Evolutionary conservation across 2,113 vertebrate species (phyloP), one percentile per base, ranked within the genome.

Genomic region (Nibea coibor): DNA sequence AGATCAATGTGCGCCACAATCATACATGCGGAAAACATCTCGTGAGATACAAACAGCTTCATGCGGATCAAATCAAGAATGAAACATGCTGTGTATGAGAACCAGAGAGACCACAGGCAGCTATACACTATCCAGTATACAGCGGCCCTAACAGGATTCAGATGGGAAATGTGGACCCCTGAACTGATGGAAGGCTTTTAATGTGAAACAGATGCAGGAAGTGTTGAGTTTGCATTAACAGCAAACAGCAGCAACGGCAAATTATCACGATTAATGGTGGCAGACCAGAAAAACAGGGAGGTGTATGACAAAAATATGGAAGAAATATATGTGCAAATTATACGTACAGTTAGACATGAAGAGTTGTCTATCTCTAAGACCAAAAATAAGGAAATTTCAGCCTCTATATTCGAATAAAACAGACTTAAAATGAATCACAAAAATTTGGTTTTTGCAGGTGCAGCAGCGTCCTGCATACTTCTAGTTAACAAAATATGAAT

Each of bases 181-280:
- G 39, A 67, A 67, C 54, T 9, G 6, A 63, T 51, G 50, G 10
- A 43, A n/a, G 63, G 17, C 22, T 67, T 72, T 77, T 82, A 64
- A 82, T 72, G 54, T 75, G 65, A 71, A 75, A 48, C 82, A 85
- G 74, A 35, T 63, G 56, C 65, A 76, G 58, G 67, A 85, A 59
- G 43, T 76, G 75, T 79, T 59, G 82, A 72, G 56, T 64, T 73
- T 24, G 78, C 66, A 70, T 51, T 39, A 74, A 70, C 70, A 28
- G 65, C 51, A 65, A 80, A 80, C 35, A 58, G 69, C 83, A 58
- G 63, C 56, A n/a, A 19, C 57, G 47, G 75, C 58, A 61, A 47
- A 74, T 65, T 54, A 79, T 48, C 51, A 15, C 12, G 5, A 57
- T 73, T 69, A 71, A 78, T 48, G 14, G 17, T 26, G 5, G 45